These are phyloP conservation scores for Propithecus deckenii DNA, from an alignment of 2,797 vertebrate species.

Conservation along the genomic window DNA sequence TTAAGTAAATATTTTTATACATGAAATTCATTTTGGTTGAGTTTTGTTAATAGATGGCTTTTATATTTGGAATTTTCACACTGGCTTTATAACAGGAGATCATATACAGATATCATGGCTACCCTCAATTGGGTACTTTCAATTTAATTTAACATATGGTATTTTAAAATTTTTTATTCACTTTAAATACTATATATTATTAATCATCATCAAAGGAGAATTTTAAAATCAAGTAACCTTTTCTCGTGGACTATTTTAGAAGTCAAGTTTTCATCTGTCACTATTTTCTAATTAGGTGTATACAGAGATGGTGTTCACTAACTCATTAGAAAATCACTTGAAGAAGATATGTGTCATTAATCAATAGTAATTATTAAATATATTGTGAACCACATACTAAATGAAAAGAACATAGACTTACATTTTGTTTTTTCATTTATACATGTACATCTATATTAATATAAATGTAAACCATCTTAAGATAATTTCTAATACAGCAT, in stretches of 20 bases:
- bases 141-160: neutral
- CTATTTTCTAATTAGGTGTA: neutral
- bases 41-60: slow-evolving; percentile 1
- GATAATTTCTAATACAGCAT: neutral
- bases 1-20: neutral
- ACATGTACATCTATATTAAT: neutral
- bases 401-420: neutral
- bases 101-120: neutral
- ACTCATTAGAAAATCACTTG: slow-evolving; percentile 11
- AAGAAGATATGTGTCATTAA: slow-evolving; percentile 24
- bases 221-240: slow-evolving; percentile 44
- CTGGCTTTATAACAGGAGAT: neutral
- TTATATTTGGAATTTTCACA: slow-evolving; percentile 22
- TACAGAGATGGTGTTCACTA: neutral
- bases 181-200: slow-evolving; percentile 29
- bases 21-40: neutral
- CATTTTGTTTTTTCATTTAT: neutral
- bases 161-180: neutral
- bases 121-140: neutral
- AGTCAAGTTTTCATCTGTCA: slow-evolving; percentile 25
- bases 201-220: slow-evolving; percentile 11
- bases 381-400: slow-evolving; percentile 9
- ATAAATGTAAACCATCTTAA: neutral
- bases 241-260: neutral
- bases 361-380: slow-evolving; percentile 6